These are phyloP conservation scores for Chaitophorus viminalis DNA, from an alignment of 2,888 invertebrate species.

Conservation along the genomic window DNA sequence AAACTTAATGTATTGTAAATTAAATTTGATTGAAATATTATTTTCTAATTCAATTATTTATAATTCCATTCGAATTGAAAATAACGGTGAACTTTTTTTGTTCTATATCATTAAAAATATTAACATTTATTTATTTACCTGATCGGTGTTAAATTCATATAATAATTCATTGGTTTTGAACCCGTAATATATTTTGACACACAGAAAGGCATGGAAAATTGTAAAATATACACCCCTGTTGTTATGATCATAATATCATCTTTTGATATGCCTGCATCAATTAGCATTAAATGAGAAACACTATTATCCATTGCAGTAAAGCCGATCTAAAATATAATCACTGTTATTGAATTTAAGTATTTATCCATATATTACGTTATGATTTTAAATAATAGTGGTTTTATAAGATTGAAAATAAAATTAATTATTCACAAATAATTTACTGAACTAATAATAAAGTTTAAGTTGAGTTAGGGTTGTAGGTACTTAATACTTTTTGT, in stretches of 20 bases:
- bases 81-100: too few relatives aligned
- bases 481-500: not conserved
- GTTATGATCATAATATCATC: slow-evolving; percentile 92
- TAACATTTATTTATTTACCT: slow-evolving; percentile 67
- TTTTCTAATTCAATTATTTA: too few relatives aligned
- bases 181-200: slow-evolving; percentile 86
- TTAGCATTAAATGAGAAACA: slow-evolving; percentile 91
- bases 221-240: slow-evolving; percentile 92
- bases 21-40: too few relatives aligned
- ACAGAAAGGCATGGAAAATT: slow-evolving; percentile 88
- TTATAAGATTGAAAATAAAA: too few relatives aligned
- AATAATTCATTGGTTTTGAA: slow-evolving; percentile 87
- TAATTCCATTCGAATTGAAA: too few relatives aligned
- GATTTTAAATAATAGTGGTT: too few relatives aligned
- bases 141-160: slow-evolving; percentile 87
- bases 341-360: not conserved
- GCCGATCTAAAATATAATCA: slow-evolving; percentile 78
- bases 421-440: too few relatives aligned
- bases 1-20: too few relatives aligned
- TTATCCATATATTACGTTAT: too few relatives aligned
- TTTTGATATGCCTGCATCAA: slow-evolving; percentile 95
- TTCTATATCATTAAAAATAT: too few relatives aligned
- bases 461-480: too few relatives aligned
- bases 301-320: slow-evolving; percentile 96
- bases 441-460: too few relatives aligned